A percentile compares a stretch with the other conserved stretches of the same genome.
These are phyloP conservation scores for Orientallactaga bullata DNA, from an alignment of 2,113 vertebrate genomes.

Conservation along the genomic window DNA sequence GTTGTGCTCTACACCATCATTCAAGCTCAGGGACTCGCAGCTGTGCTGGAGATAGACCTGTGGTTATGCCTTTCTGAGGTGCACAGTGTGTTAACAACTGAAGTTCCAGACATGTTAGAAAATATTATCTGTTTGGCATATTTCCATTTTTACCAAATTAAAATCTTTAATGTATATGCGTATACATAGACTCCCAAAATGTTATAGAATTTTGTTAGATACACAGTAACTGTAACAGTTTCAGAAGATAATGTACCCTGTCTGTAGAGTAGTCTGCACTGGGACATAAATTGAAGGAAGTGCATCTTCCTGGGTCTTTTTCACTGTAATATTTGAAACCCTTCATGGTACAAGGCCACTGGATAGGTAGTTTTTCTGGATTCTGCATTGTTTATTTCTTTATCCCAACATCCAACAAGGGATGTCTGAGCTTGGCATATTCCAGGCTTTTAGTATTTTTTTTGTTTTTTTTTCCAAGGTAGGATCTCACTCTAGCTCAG, in stretches of 20 bases:
- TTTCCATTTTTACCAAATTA: conserved; percentile 39
- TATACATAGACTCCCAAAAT: background rate
- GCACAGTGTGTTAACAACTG: background rate
- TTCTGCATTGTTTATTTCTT: conserved; percentile 27
- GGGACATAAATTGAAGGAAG: background rate
- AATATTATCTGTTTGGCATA: background rate
- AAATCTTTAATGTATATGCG: background rate
- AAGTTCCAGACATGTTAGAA: background rate
- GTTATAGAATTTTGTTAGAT: conserved; percentile 7
- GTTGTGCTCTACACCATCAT: background rate
- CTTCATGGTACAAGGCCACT: background rate
- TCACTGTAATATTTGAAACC: background rate
- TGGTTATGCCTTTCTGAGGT: background rate
- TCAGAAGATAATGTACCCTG: background rate
- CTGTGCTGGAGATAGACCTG: background rate
- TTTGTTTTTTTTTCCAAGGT: no score
- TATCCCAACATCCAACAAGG: background rate
- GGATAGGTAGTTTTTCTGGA: conserved; percentile 5
- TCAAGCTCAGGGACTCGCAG: background rate
- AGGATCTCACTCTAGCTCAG: no score
- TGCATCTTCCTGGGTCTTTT: background rate
- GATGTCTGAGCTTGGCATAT: background rate
- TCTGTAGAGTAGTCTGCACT: background rate
- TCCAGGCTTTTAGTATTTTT: background rate
- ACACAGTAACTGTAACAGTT: background rate